These are phyloP conservation scores for Eupithecia pulchellata DNA, from an alignment of 2,888 invertebrate genomes.

Conservation along the genomic window DNA sequence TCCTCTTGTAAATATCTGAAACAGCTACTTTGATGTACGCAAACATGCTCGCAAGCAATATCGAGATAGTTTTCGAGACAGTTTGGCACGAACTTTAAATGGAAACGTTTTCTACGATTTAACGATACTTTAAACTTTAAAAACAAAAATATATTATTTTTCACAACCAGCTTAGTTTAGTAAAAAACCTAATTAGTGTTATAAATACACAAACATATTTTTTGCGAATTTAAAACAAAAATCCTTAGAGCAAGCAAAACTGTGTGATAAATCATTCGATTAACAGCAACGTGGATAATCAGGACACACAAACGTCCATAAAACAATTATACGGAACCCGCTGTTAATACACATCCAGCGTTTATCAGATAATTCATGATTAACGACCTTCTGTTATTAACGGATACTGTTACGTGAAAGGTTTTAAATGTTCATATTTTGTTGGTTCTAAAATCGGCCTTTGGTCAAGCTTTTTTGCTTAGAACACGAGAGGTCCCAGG, in stretches of 20 bases:
- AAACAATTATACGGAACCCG: slow-evolving; percentile 8
- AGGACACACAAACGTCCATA: slow-evolving; percentile 2
- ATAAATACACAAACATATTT: too few species aligned
- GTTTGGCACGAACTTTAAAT: slow-evolving; percentile 27
- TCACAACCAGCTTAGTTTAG: background rate
- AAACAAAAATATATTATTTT: too few species aligned
- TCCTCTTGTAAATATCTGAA: slow-evolving; percentile 22
- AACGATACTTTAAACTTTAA: background rate
- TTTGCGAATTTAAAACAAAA: too few species aligned
- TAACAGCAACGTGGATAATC: background rate
- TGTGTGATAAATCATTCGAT: background rate
- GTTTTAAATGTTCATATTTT: background rate
- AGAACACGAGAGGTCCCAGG: slow-evolving; percentile 86
- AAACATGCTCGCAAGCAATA: slow-evolving; percentile 34
- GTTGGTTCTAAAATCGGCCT: slow-evolving; percentile 60
- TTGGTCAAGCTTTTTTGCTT: slow-evolving; percentile 86
- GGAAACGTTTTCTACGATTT: slow-evolving; percentile 11
- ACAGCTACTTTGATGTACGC: slow-evolving; percentile 35
- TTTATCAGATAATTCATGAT: slow-evolving; percentile 11
- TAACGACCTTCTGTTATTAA: slow-evolving; percentile 5
- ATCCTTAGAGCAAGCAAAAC: too few species aligned
- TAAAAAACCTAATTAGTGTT: too few species aligned
- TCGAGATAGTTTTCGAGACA: slow-evolving; percentile 25
- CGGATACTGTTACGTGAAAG: background rate
- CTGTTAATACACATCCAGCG: slow-evolving; percentile 10